phyloP scores from a whole-genome alignment of 2,888 invertebrate species.

The Steinernema scapterisci region DNA sequence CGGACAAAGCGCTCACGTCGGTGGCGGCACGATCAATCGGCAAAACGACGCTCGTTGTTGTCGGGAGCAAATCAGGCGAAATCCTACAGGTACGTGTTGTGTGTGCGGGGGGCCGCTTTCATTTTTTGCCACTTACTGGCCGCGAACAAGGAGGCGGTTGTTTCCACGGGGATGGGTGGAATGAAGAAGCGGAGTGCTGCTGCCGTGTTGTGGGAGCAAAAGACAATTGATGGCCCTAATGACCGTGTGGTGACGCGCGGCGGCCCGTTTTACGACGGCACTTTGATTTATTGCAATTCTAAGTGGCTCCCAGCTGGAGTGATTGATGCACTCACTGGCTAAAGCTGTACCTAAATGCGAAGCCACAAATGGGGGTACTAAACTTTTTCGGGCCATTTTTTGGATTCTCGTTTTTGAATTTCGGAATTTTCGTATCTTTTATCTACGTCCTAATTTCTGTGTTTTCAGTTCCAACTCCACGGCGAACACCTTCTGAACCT shows the following conservation, averaged over 20 bases:
- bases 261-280: constrained; percentile 24
- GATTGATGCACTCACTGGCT: constrained; percentile 23
- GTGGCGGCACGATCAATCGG: constrained; percentile 45
- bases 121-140: constrained; percentile 28
- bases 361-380: background rate
- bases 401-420: too few relatives aligned
- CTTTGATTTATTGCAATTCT: constrained; percentile 29
- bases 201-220: background rate
- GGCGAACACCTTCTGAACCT: constrained; percentile 39
- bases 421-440: background rate
- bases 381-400: background rate
- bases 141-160: background rate
- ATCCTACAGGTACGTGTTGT: constrained; percentile 46
- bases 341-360: background rate
- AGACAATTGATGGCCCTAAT: constrained; percentile 30
- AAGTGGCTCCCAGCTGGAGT: constrained; percentile 32
- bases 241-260: constrained; percentile 33
- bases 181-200: too few relatives aligned
- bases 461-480: constrained; percentile 41
- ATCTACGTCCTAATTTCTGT: too few relatives aligned
- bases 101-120: background rate
- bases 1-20: constrained; percentile 39
- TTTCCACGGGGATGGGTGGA: too few relatives aligned
- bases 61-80: constrained; percentile 46
- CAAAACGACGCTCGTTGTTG: constrained; percentile 42